Evolutionary conservation across 2,797 vertebrate genomes (phyloP).

Genomic region (Pteronotus mesoamericanus): DNA sequence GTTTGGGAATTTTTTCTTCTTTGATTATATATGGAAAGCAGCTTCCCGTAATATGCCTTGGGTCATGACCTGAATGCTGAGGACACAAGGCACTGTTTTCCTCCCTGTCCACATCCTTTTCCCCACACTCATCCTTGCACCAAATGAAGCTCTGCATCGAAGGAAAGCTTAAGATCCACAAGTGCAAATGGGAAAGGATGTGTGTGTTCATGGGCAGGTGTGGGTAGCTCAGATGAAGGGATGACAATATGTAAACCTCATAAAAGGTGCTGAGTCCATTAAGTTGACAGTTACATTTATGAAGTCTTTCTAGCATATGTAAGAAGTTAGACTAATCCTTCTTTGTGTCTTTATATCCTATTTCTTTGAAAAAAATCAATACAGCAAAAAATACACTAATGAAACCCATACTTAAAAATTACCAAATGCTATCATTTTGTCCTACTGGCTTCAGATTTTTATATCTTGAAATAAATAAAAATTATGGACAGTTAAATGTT

Average conservation of each 20-base stretch:
- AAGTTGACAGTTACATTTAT: neutral
- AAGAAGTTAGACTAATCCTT: neutral
- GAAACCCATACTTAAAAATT: neutral
- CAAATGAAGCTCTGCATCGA: neutral
- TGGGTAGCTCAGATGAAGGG: neutral
- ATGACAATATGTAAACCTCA: neutral
- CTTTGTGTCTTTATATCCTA: neutral
- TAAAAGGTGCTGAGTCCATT: neutral
- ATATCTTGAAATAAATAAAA: neutral
- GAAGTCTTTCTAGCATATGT: neutral
- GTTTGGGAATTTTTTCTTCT: neutral
- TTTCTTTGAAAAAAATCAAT: neutral
- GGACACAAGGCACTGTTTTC: neutral
- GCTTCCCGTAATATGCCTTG: neutral
- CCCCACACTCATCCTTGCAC: fast-evolving
- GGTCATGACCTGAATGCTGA: neutral
- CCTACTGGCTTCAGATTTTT: neutral
- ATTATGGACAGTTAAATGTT: neutral
- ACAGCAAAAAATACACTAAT: neutral
- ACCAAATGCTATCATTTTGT: neutral
- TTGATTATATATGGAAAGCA: neutral
- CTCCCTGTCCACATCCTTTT: neutral
- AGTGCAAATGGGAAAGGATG: neutral
- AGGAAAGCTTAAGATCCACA: neutral
- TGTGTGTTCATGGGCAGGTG: fast-evolving